phyloP scores from a whole-genome alignment of 2,888 invertebrate genomes.

The Macaria notata region DNA sequence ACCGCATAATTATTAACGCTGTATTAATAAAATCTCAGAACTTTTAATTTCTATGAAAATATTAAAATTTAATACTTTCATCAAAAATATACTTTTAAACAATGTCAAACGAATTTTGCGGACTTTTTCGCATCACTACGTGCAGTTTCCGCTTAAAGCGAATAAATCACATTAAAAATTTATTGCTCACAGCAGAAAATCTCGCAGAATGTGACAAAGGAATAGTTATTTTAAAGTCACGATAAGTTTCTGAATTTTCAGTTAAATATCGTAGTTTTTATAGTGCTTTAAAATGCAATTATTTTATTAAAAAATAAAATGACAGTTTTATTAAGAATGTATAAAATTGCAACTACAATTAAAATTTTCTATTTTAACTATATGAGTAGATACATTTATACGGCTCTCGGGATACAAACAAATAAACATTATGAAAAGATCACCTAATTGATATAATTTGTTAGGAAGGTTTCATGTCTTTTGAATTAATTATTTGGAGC shows the following conservation, averaged over 20 bases:
- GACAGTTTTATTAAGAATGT: too few species aligned
- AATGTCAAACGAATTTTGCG: background rate
- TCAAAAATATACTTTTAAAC: background rate
- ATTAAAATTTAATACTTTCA: background rate
- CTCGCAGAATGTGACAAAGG: conserved; percentile 15
- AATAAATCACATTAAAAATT: conserved; percentile 23
- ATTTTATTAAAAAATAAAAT: too few species aligned
- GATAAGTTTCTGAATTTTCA: conserved; percentile 1
- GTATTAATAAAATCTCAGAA: background rate
- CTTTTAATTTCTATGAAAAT: background rate
- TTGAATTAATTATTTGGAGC: too few species aligned
- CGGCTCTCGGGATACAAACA: too few species aligned
- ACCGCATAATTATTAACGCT: background rate
- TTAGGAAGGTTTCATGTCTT: too few species aligned
- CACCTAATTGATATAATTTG: too few species aligned
- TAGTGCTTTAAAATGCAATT: too few species aligned
- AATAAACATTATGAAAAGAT: too few species aligned
- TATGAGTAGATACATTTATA: too few species aligned
- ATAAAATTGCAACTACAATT: too few species aligned
- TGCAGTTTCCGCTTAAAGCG: conserved; percentile 19
- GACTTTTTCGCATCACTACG: conserved; percentile 14
- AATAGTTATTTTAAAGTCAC: conserved; percentile 7
- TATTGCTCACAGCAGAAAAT: conserved; percentile 16
- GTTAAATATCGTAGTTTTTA: background rate
- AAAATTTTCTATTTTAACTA: too few species aligned